A percentile compares a stretch with the other conserved stretches of the same genome.
phyloP scores from a whole-genome alignment of 2,888 invertebrate genomes.

The Drosophila antonietae region DNA sequence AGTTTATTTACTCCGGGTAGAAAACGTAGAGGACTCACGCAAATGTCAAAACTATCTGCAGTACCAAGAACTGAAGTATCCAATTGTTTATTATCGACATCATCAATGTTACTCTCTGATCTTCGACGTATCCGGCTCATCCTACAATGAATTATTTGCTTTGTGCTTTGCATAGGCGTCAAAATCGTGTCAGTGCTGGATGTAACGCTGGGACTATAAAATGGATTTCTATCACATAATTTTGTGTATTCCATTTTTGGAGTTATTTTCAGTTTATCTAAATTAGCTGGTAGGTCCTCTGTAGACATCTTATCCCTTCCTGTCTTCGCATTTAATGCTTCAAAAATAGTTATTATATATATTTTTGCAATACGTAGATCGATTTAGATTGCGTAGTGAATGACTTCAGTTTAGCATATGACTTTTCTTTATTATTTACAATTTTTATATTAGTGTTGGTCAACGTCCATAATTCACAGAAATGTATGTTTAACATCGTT shows the following conservation, averaged over 20 bases:
- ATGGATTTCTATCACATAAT: constrained; percentile 75
- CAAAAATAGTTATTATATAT: not conserved
- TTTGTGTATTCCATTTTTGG: constrained; percentile 81
- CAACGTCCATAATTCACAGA: constrained; percentile 12
- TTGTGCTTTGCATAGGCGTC: constrained; percentile 24
- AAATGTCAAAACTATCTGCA: constrained; percentile 37
- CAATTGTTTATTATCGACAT: constrained; percentile 58
- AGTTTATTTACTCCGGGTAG: constrained; percentile 62
- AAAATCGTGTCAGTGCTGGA: constrained; percentile 10
- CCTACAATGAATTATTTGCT: constrained; percentile 55
- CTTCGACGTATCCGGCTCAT: constrained; percentile 67
- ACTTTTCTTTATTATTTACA: constrained; percentile 49
- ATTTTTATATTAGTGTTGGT: constrained; percentile 42
- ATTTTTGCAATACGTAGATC: too few species aligned
- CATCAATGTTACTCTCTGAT: constrained; percentile 78
- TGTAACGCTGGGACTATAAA: constrained; percentile 56
- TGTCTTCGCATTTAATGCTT: not conserved
- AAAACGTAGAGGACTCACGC: constrained; percentile 32
- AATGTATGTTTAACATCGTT: not conserved
- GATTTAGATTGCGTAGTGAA: not conserved
- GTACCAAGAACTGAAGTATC: constrained; percentile 11
- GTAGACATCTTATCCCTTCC: constrained; percentile 76
- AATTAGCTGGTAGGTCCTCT: constrained; percentile 85
- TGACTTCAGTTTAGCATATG: constrained; percentile 15
- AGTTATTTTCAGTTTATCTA: constrained; percentile 87